Evolutionary conservation across 2,113 vertebrate species (phyloP), one percentile per base, ranked within the genome.

Genomic region (Labrus mixtus): DNA sequence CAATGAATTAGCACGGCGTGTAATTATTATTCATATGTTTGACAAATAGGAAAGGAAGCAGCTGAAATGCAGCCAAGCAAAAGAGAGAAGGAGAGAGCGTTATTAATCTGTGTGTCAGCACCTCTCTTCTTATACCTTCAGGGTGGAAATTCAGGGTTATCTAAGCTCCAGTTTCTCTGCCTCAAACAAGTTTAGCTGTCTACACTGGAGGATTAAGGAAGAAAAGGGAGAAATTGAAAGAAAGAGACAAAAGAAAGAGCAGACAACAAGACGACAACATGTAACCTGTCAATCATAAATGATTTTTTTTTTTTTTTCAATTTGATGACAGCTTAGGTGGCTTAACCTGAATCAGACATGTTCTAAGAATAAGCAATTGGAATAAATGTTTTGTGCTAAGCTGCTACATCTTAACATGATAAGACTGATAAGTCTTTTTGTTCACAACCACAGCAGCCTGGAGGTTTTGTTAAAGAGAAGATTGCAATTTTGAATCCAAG

Each of bases 11-110:
- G 77, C 79, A 81, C 58, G 69, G 66, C 79, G 54, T 87, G 73
- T 88, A 87, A 90, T 93, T 91, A 92, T 89, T 91, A 92, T 91
- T 93, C 82, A 82, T 87, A 75, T 90, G 80, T 89, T 90, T 81
- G 79, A 89, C 78, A 87, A 89, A 89, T 70, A 70, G 62, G 75
- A 81, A 74, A 64, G 70, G 73, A 75, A 84, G 59, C 65, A 73
- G 76, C 33, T 84, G 68, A 89, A 76, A 87, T 68, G 75, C 76
- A 84, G 82, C 71, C 82, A 84, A 46, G 51, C 19, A 23, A 87
- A 78, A 67, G 53, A 69, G 46, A 67, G 50, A 72, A 45, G 71
- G 68, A 64, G 55, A 75, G 72, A 33, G 61, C 12, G 29, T 85
- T 78, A 90, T 89, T 79, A 89, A 86, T 89, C 73, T 85, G 71